phyloP scores from a whole-genome alignment of 2,797 vertebrate genomes.

The Tinamus major region DNA sequence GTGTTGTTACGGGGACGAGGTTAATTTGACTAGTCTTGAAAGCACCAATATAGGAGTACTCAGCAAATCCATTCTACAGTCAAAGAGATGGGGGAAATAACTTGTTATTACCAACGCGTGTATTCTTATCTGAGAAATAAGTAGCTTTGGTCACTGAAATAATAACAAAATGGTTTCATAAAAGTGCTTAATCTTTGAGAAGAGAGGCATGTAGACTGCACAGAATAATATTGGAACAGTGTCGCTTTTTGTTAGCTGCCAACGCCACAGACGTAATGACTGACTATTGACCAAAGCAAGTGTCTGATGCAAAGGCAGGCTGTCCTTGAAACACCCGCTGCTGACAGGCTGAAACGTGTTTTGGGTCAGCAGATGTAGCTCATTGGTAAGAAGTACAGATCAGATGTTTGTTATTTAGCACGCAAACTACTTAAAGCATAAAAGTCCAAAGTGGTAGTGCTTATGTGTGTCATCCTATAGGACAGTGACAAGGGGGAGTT shows the following conservation, averaged over 20 bases:
- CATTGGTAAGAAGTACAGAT: neutral
- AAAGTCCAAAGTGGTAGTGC: neutral
- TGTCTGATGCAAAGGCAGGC: neutral
- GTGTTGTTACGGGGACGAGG: slow-evolving; percentile 35
- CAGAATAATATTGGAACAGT: neutral
- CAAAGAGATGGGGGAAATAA: neutral
- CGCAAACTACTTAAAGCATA: neutral
- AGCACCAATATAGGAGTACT: neutral
- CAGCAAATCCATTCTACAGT: neutral
- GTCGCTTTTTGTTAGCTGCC: neutral
- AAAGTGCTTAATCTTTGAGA: neutral
- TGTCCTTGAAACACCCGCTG: neutral
- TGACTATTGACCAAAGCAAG: neutral
- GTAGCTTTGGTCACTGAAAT: neutral
- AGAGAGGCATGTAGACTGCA: neutral
- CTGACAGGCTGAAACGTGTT: neutral
- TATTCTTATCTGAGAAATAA: slow-evolving; percentile 40
- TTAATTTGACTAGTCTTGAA: slow-evolving; percentile 23
- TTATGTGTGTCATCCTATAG: neutral
- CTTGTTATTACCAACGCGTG: neutral
- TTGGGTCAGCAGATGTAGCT: neutral
- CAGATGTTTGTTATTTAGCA: neutral
- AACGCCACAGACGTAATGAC: neutral
- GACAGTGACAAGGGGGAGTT: neutral
- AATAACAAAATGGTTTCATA: neutral